Evolutionary conservation across 2,888 invertebrate genomes (phyloP), one percentile per base, ranked within the genome.

Genomic region (Chalcosyrphus nemorum): DNA sequence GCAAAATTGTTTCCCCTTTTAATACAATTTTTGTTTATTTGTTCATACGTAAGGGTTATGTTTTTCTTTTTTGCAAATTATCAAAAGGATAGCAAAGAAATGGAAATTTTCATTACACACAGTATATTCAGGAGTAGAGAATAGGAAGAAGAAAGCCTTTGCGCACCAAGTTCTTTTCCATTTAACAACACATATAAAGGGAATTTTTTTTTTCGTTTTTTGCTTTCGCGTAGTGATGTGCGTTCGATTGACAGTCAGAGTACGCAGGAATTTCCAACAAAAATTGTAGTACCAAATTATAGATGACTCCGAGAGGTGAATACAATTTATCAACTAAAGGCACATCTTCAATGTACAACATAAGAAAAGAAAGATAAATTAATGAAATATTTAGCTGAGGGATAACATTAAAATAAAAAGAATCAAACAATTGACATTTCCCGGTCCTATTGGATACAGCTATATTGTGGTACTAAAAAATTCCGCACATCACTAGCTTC

Each of bases 91-190:
- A 65, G 70, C 41, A 59, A 68, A 65, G 50, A 71, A 66, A 71
- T 71, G 50, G 43, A 70, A 63, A 63, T 76, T n/a, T 76, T 71
- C 41, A 63, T 52, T 70, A 70, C 70, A 65, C 70, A 71, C 52
- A 71, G 45, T n/a, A 35, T 38, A 59, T 56, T 47, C 24, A 76
- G 71, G 59, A 76, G 66, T 59, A 59, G 71, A 81, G 71, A 76
- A n/a, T n/a, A n/a, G 63, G 80, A 80, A 70, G 81, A 81, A 74
- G 74, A 81, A 81, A 81, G 76, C 59, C 81, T 81, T 75, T 81
- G 81, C 76, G 76, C 81, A 76, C 71, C 76, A 59, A 76, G 70
- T 81, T 76, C 52, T 76, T 56, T 68, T 57, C 59, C 61, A 57
- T 76, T 32, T 54, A 70, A 65, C 82, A n/a, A n/a, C n/a, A n/a